Percentiles rank a stretch among this genome's conserved stretches.
Evolutionary conservation across 2,888 invertebrate species (phyloP).

Genomic region (Chymomyza fuscimana): DNA sequence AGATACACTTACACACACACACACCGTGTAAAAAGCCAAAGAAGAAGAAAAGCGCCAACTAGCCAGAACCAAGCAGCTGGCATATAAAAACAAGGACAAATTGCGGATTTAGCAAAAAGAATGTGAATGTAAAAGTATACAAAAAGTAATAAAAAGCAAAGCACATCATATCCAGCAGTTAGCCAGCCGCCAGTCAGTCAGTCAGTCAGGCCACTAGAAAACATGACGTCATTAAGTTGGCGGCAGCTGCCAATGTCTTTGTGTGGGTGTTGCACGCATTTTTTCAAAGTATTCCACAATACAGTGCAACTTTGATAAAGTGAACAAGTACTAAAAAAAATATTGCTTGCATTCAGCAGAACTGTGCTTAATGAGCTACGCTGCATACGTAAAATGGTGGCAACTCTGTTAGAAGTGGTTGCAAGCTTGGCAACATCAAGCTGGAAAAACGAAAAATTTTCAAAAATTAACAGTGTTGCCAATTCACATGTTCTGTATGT

Average conservation of each 20-base stretch:
- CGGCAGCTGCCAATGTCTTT: constrained; percentile 55
- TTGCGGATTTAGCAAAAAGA: constrained; percentile 58
- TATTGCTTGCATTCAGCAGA: too few relatives aligned
- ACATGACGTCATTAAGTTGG: constrained; percentile 62
- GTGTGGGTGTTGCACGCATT: not conserved
- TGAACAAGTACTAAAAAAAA: not conserved
- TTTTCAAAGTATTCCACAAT: not conserved
- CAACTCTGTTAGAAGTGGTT: too few relatives aligned
- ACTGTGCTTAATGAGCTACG: too few relatives aligned
- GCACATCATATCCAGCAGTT: not conserved
- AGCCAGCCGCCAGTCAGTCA: not conserved
- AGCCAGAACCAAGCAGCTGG: constrained; percentile 44
- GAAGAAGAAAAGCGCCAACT: constrained; percentile 26
- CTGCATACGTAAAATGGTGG: too few relatives aligned
- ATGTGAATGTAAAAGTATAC: constrained; percentile 48
- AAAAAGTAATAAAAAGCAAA: constrained; percentile 5
- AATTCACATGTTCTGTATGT: too few relatives aligned
- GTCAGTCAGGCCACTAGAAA: not conserved
- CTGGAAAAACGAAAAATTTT: too few relatives aligned
- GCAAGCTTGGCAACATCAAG: too few relatives aligned
- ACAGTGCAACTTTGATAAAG: not conserved
- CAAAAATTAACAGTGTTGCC: too few relatives aligned
- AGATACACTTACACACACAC: constrained; percentile 56
- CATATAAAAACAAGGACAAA: constrained; percentile 69
- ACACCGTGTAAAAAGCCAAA: constrained; percentile 39